These are phyloP conservation scores for Diglossa cyanea DNA, from an alignment of 2,797 vertebrate species.

Conservation along the genomic window DNA sequence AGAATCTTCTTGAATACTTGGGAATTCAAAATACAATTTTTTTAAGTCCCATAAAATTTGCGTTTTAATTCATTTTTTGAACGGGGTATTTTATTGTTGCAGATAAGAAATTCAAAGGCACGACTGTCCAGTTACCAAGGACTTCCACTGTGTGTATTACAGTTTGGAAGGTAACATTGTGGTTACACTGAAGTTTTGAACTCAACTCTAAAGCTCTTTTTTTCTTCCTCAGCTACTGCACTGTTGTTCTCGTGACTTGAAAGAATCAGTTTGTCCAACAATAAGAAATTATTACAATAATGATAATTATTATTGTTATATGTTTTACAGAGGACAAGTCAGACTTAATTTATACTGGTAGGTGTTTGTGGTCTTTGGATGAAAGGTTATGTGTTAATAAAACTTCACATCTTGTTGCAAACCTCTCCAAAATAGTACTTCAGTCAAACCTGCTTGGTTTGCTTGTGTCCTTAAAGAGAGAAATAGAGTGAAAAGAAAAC, in stretches of 20 bases:
- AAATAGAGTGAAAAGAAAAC: neutral
- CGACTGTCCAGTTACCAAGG: neutral
- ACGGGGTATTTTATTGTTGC: neutral
- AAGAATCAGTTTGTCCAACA: neutral
- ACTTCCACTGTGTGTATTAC: neutral
- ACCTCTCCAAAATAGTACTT: neutral
- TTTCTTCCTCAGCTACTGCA: neutral
- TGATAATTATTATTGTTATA: neutral
- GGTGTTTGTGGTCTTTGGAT: constrained; percentile 2
- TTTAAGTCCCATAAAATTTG: neutral
- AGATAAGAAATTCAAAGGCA: neutral
- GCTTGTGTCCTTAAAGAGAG: neutral
- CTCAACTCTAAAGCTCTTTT: neutral
- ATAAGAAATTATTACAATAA: neutral
- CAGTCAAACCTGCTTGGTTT: neutral
- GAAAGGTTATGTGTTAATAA: neutral
- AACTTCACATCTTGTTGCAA: neutral
- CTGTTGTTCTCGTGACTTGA: neutral
- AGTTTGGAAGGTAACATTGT: neutral
- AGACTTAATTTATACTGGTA: neutral
- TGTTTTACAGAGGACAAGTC: neutral
- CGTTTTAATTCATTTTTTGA: neutral
- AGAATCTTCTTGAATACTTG: neutral
- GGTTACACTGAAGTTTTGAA: neutral
- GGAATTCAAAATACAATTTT: neutral